Percentiles rank a stretch among this genome's conserved stretches.
Conservation (phyloP, 2,797 vertebrate genomes). For the Neopelma chrysocephalum region DNA sequence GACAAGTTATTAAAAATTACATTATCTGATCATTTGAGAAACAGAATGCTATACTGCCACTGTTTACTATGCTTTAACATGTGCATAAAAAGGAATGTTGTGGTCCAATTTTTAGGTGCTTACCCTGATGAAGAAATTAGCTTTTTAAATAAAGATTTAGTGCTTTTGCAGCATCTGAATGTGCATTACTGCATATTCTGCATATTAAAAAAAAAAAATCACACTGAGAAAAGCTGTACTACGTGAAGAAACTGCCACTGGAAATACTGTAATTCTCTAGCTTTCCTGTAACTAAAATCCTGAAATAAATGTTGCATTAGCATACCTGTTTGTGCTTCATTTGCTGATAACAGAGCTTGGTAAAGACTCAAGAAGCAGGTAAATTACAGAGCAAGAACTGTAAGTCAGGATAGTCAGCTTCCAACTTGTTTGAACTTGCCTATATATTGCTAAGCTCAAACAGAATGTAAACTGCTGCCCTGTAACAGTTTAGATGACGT, state of each 20-base stretch:
- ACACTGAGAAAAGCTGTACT: neutral
- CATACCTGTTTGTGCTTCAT: conserved; percentile 3
- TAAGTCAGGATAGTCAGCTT: neutral
- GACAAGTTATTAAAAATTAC: conserved; percentile 47
- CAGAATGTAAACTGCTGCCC: conserved; percentile 44
- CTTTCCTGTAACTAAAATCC: neutral
- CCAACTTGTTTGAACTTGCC: conserved; percentile 49
- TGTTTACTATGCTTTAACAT: neutral
- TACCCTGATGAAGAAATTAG: neutral
- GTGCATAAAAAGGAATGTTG: neutral
- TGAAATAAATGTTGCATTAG: neutral
- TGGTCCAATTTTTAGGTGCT: neutral
- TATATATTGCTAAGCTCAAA: neutral
- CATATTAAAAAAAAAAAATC: neutral
- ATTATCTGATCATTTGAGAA: conserved; percentile 29
- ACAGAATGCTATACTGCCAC: neutral
- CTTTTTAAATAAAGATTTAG: neutral
- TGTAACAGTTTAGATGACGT: conserved; percentile 18
- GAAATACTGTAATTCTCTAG: neutral
- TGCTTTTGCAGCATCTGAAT: neutral
- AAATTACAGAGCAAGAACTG: conserved; percentile 20
- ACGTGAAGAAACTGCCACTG: neutral
- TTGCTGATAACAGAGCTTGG: conserved; percentile 21
- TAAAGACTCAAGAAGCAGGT: neutral
- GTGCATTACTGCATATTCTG: neutral